Base-by-base conservation (phyloP, 2,888 invertebrate species). In the Papilio demoleus region DNA sequence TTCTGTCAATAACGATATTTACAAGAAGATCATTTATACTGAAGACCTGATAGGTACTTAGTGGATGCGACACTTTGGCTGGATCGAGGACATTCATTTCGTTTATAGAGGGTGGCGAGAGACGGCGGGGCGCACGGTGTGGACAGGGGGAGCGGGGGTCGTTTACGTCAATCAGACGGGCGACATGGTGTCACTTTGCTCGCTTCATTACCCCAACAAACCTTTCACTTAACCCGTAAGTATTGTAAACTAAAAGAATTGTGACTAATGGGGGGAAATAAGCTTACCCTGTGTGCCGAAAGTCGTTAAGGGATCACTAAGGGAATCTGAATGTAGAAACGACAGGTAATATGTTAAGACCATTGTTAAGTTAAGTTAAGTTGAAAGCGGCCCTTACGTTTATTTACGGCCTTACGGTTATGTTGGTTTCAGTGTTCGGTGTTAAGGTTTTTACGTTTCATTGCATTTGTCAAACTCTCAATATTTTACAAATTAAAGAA, bases 131-230 rank as follows among this genome's bases (percentile, higher is more conserved):
- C 75, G n/a, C 22, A 24, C 24, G 47, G 47, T 4, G 47, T 47
- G 22, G 47, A 14, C 22, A 14, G 22, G 50, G n/a, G 60, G 56
- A 70, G 73, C 76, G 75, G 73, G 76, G 77, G 70, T 77, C 76
- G 75, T 80, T 87, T 88, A 81, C 87, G 87, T 90, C 88, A 88
- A 84, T 85, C 83, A 84, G 74, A 77, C 78, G 77, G 76, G 76
- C 75, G 74, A 81, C 31, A 9, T 53, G 81, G 81, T 81, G 77
- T 80, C 81, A 72, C 67, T 76, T 75, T 74, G n/a, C n/a, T 65
- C 72, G 72, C 72, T 75, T 75, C 75, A 77, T 79, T 77, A 76
- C 74, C 74, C 71, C 71, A 73, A 73, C 70, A 65, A 71, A 68
- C 72, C 70, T 74, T 77, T 76, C 70, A 73, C 72, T 73, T 71